These are phyloP conservation scores for Harpagifer antarcticus DNA, from an alignment of 2,797 vertebrate genomes.

Conservation along the genomic window DNA sequence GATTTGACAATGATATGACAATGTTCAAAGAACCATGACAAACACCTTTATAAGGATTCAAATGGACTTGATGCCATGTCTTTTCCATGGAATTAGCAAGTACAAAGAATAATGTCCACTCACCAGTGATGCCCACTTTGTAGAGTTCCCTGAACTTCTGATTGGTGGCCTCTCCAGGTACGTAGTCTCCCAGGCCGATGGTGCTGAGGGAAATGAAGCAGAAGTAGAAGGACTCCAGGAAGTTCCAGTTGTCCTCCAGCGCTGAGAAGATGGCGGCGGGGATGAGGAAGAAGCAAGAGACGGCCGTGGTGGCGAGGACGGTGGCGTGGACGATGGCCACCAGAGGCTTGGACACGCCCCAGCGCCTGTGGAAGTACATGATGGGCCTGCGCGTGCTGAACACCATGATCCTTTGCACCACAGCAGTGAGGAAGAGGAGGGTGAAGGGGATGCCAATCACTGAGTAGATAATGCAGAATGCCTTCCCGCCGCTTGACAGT, in stretches of 20 bases:
- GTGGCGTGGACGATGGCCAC: conserved; percentile 91
- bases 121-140: conserved; percentile 97
- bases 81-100: background rate
- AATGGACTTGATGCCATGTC: background rate
- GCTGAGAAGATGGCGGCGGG: conserved; percentile 93
- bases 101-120: conserved; percentile 72
- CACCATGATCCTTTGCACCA: conserved; percentile 95
- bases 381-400: conserved; percentile 91
- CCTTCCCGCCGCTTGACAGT: conserved; percentile 95
- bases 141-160: conserved; percentile 96
- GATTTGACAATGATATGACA: background rate
- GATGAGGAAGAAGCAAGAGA: conserved; percentile 95
- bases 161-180: conserved; percentile 94
- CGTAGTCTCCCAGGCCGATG: conserved; percentile 97
- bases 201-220: conserved; percentile 99
- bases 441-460: conserved; percentile 97
- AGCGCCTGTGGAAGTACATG: conserved; percentile 90
- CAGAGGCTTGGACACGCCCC: conserved; percentile 92
- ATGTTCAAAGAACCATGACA: background rate
- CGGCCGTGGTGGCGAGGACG: conserved; percentile 86
- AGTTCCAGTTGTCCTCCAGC: conserved; percentile 97
- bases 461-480: conserved; percentile 97
- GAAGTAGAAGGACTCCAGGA: conserved; percentile 98
- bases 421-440: conserved; percentile 95
- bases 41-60: background rate